Evolutionary conservation across 2,888 invertebrate genomes (phyloP).

Genomic region (Globia sparganii): DNA sequence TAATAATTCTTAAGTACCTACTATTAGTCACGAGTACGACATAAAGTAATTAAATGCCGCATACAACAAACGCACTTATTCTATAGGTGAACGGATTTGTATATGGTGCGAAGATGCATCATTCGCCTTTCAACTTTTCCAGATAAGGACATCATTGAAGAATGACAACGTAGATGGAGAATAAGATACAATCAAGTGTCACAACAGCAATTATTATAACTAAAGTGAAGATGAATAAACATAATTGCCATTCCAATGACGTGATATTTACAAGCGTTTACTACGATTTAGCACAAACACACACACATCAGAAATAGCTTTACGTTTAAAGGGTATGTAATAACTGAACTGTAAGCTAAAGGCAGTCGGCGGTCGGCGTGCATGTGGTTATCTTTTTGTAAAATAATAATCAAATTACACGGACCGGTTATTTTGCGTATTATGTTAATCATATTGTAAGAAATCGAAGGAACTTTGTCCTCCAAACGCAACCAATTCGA

Average conservation of each 20-base stretch:
- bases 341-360: slow-evolving; percentile 50
- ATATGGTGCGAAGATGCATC: slow-evolving; percentile 61
- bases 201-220: slow-evolving; percentile 66
- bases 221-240: slow-evolving; percentile 72
- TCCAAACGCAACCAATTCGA: slow-evolving; percentile 15
- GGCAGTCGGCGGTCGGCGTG: slow-evolving; percentile 38
- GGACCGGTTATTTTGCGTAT: background rate
- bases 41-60: slow-evolving; percentile 37
- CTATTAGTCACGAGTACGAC: slow-evolving; percentile 33
- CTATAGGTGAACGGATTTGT: slow-evolving; percentile 46
- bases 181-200: slow-evolving; percentile 59
- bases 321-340: slow-evolving; percentile 81
- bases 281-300: slow-evolving; percentile 77
- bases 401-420: slow-evolving; percentile 18
- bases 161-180: slow-evolving; percentile 49
- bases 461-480: slow-evolving; percentile 16
- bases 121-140: slow-evolving; percentile 55
- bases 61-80: slow-evolving; percentile 29
- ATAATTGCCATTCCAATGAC: slow-evolving; percentile 74
- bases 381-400: background rate
- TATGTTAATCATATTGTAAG: slow-evolving; percentile 2
- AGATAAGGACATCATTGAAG: slow-evolving; percentile 58
- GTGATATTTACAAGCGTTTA: slow-evolving; percentile 79
- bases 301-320: slow-evolving; percentile 81
- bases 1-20: slow-evolving; percentile 8